Evolutionary conservation across 2,888 invertebrate genomes (phyloP).

Genomic region (Cosmorhoe ocellata): DNA sequence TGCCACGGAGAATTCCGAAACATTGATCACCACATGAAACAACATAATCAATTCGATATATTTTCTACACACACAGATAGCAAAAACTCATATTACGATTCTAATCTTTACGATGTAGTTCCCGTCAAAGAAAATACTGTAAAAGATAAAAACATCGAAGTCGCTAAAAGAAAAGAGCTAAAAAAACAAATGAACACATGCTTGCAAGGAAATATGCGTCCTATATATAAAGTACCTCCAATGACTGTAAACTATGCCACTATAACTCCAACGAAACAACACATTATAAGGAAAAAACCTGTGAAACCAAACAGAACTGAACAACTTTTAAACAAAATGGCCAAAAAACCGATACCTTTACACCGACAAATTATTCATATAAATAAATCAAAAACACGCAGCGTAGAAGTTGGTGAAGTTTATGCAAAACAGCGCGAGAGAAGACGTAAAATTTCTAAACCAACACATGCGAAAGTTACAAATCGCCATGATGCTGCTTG

Average conservation of each 20-base stretch:
- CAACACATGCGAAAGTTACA: slow-evolving; percentile 25
- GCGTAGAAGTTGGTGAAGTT: slow-evolving; percentile 51
- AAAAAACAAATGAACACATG: slow-evolving; percentile 35
- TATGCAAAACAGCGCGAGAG: slow-evolving; percentile 42
- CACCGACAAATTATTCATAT: slow-evolving; percentile 25
- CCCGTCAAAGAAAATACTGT: slow-evolving; percentile 63
- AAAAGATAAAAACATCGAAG: slow-evolving; percentile 39
- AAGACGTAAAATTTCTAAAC: slow-evolving; percentile 10
- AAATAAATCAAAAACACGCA: slow-evolving; percentile 45
- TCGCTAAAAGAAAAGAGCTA: slow-evolving; percentile 39
- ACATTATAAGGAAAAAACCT: slow-evolving; percentile 20
- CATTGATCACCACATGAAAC: slow-evolving; percentile 48
- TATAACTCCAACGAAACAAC: slow-evolving; percentile 16
- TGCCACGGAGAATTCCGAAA: slow-evolving; percentile 58
- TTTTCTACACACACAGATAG: slow-evolving; percentile 28
- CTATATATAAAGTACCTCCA: slow-evolving; percentile 29
- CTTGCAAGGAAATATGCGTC: slow-evolving; percentile 44
- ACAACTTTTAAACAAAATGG: slow-evolving; percentile 21
- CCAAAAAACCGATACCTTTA: slow-evolving; percentile 24
- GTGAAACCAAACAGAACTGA: slow-evolving; percentile 24
- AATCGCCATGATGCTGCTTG: slow-evolving; percentile 48
- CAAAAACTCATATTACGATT: slow-evolving; percentile 55
- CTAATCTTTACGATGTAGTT: slow-evolving; percentile 61
- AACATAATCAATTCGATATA: slow-evolving; percentile 20
- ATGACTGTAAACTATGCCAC: slow-evolving; percentile 37